Evolutionary conservation across 2,797 vertebrate genomes (phyloP), one percentile per base, ranked within the genome.

Genomic region (Bovichtus variegatus): DNA sequence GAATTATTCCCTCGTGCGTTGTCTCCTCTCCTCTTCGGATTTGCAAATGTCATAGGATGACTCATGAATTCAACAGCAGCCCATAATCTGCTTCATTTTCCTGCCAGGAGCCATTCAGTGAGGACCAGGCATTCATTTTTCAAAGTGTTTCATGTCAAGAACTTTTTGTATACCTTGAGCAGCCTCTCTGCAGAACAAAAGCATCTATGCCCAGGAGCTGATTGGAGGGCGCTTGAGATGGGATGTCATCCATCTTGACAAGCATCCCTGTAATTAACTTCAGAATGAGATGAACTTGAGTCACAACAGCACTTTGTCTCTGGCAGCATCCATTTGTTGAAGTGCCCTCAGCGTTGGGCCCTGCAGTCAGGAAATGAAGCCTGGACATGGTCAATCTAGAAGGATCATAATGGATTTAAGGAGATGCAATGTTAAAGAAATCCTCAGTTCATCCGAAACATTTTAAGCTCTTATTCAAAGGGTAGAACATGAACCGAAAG

Each of bases 241-340:
- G 59, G 43, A 57, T 78, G 15, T 76, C 67, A 74, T 54, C 50
- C 40, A 62, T 74, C 64, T 65, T 54, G 43, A 65, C 72, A 76
- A 53, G 60, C 53, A 44, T 68, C 70, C 36, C 31, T 71, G 65
- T 79, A 89, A 82, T 87, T 86, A 79, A 83, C 63, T 61, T 60
- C 13, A 29, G 40, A 74, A 76, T 54, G 11, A 71, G 36, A 78
- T 74, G 60, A 76, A 76, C 67, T 65, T 29, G 53, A 74, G 36
- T 69, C 49, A 43, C 59, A 69, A 41, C 50, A 53, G 50, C 16
- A 8, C 46, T 76, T 58, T 78, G 63, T 76, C 64, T 70, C 58
- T 38, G 60, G 72, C 62, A 69, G 41, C 25, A 25, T 77, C 29
- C 3, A 13, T 46, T 62, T 11, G 23, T 53, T 61, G 43, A 78